phyloP scores from a whole-genome alignment of 2,888 invertebrate genomes.

The Ganaspis brasiliensis region DNA sequence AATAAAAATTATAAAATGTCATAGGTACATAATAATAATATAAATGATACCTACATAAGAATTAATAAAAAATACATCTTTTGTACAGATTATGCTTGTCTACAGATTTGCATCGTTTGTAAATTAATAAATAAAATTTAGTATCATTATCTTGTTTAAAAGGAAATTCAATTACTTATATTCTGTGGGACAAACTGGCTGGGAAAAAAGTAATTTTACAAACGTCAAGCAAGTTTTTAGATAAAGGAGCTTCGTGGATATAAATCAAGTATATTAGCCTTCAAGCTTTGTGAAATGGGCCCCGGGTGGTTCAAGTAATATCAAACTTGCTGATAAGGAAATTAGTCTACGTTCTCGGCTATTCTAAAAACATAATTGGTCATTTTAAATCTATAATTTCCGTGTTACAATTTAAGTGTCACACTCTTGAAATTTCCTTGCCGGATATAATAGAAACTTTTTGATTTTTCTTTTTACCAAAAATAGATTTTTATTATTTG shows the following conservation, averaged over 20 bases:
- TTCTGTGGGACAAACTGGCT: conserved; percentile 27
- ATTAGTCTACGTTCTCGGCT: not conserved
- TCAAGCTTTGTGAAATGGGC: conserved; percentile 30
- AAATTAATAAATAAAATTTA: not conserved
- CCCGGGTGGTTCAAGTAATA: conserved; percentile 36
- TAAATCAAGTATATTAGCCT: conserved; percentile 26
- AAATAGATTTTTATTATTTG: too few relatives aligned
- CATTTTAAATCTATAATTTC: conserved; percentile 17
- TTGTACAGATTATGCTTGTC: too few relatives aligned
- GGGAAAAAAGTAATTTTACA: conserved; percentile 41
- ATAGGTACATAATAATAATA: too few relatives aligned
- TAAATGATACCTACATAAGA: too few relatives aligned
- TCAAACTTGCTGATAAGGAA: conserved; percentile 30
- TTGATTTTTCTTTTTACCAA: too few relatives aligned
- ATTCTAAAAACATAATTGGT: conserved; percentile 8
- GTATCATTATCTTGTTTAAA: not conserved
- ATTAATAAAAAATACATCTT: too few relatives aligned
- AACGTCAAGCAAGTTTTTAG: conserved; percentile 20
- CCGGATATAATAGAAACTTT: too few relatives aligned
- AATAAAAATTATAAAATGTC: too few relatives aligned
- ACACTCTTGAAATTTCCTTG: not conserved
- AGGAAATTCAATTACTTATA: conserved; percentile 3
- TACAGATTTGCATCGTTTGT: too few relatives aligned
- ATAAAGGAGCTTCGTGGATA: conserved; percentile 6
- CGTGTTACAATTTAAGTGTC: not conserved